phyloP scores from a whole-genome alignment of 2,113 vertebrate genomes.

The Phrynosoma blainvillii region DNA sequence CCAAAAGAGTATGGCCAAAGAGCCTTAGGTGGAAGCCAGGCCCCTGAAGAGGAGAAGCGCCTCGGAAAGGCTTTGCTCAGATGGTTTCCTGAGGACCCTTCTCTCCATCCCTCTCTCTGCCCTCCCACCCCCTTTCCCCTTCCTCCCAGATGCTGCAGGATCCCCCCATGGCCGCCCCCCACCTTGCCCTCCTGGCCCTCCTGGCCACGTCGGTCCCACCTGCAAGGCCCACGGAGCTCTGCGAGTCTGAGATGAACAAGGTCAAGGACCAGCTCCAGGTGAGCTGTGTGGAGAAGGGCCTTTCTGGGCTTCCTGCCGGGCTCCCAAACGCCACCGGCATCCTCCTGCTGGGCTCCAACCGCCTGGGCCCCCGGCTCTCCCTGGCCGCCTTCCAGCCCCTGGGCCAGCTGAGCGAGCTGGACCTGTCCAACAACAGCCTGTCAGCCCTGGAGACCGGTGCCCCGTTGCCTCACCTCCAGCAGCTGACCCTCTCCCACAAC shows the following conservation, averaged over 20 bases:
- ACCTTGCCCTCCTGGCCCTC: neutral
- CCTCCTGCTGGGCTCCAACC: slow-evolving; percentile 1
- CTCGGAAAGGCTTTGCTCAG: too few relatives aligned
- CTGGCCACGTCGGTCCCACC: neutral
- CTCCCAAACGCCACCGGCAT: neutral
- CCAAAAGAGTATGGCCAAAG: too few relatives aligned
- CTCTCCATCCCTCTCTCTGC: too few relatives aligned
- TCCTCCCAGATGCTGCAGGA: neutral
- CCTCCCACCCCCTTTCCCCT: neutral
- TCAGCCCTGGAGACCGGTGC: accelerated
- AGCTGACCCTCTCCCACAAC: slow-evolving; percentile 62
- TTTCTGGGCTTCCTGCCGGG: neutral
- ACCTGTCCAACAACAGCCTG: slow-evolving; percentile 59
- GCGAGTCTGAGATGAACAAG: neutral
- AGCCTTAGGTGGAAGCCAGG: too few relatives aligned
- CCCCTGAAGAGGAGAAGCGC: too few relatives aligned
- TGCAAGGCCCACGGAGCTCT: neutral
- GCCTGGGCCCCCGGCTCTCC: neutral
- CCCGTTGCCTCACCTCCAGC: neutral
- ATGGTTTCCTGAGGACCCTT: too few relatives aligned
- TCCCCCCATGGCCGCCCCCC: neutral
- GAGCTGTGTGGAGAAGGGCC: neutral
- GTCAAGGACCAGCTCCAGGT: slow-evolving; percentile 6
- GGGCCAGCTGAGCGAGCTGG: neutral
- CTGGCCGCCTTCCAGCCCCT: neutral